Percentiles rank a stretch among this genome's conserved stretches.
Evolutionary conservation across 2,113 vertebrate genomes (phyloP).

Genomic region (Antigone vipio): DNA sequence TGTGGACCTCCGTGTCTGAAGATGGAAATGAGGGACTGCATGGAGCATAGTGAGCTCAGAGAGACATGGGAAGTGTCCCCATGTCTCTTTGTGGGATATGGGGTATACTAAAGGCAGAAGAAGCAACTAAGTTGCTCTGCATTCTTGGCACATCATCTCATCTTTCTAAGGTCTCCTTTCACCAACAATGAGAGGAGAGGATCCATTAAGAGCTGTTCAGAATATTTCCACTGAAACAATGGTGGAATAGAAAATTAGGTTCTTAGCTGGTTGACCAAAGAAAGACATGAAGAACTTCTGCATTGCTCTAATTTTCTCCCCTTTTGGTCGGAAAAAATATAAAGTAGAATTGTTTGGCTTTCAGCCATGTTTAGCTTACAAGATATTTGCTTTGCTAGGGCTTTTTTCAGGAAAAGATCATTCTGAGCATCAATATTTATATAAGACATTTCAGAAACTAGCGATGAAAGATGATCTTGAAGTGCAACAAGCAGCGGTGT

Average conservation of each 20-base stretch:
- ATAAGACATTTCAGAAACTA: slow-evolving; percentile 8
- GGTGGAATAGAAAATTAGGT: neutral
- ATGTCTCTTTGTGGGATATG: neutral
- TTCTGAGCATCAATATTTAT: slow-evolving; percentile 7
- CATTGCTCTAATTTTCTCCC: neutral
- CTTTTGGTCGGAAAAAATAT: neutral
- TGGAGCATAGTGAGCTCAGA: neutral
- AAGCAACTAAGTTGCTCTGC: neutral
- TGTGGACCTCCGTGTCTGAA: neutral
- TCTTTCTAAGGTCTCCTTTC: neutral
- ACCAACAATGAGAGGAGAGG: neutral
- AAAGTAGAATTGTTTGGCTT: neutral
- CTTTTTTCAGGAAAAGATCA: neutral
- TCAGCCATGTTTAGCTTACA: neutral
- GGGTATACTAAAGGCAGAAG: neutral
- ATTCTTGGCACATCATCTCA: neutral
- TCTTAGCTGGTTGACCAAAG: neutral
- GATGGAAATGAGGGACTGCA: neutral
- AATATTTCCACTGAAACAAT: neutral
- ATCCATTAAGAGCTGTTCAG: neutral
- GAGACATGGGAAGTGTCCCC: neutral
- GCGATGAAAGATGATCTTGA: neutral
- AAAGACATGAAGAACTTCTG: neutral
- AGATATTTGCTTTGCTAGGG: neutral
- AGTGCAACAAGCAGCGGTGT: neutral